Percentiles rank a stretch among this genome's conserved stretches.
phyloP scores from a whole-genome alignment of 2,797 vertebrate species.

The Mormyrus proboscirostris region DNA sequence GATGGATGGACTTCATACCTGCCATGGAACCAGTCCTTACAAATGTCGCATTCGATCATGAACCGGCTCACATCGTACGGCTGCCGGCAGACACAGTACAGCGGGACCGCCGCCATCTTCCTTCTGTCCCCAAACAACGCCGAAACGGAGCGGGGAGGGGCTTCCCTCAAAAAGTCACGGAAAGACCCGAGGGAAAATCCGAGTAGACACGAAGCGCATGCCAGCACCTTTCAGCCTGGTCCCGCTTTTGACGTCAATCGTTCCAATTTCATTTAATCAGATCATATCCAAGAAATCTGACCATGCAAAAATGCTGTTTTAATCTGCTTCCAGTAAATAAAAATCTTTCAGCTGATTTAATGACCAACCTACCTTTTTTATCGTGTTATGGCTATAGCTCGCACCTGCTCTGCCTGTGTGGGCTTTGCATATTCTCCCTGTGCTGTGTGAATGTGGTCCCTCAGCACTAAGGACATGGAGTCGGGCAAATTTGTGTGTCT shows the following conservation, averaged over 20 bases:
- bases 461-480: background rate
- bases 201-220: slow-evolving; percentile 19
- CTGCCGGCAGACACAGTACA: slow-evolving; percentile 97
- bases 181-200: slow-evolving; percentile 47
- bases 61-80: slow-evolving; percentile 95
- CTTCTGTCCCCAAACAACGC: slow-evolving; percentile 74
- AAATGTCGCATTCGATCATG: slow-evolving; percentile 97
- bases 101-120: slow-evolving; percentile 84
- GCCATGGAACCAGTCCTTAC: slow-evolving; percentile 99
- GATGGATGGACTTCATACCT: slow-evolving; percentile 63
- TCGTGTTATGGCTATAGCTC: background rate
- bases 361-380: background rate
- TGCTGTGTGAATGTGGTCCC: background rate
- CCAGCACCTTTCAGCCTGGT: slow-evolving; percentile 38
- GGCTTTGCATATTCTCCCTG: background rate
- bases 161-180: slow-evolving; percentile 47
- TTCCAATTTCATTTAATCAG: slow-evolving; percentile 32
- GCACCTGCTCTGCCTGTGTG: background rate
- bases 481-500: background rate
- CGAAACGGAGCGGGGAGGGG: slow-evolving; percentile 64
- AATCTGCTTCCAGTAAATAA: background rate
- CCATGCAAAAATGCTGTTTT: background rate
- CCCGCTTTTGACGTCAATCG: slow-evolving; percentile 49
- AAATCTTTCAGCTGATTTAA: background rate
- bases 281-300: background rate